Conservation (phyloP, 2,113 vertebrate genomes). For the Miniopterus natalensis region DNA sequence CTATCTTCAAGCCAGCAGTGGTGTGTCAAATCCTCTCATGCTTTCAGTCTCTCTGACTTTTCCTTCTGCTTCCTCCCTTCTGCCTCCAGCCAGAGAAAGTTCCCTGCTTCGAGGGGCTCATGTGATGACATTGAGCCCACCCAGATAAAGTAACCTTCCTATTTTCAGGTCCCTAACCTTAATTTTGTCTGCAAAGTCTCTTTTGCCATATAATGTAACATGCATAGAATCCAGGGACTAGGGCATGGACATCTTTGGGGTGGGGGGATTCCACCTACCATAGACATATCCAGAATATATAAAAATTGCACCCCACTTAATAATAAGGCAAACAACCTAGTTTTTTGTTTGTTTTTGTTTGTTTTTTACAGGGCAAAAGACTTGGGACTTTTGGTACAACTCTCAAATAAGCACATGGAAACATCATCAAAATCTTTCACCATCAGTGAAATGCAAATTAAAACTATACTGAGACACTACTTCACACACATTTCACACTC, state of each 20-base stretch:
- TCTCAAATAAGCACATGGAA: neutral
- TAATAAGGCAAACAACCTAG: neutral
- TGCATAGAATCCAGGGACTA: neutral
- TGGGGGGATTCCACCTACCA: neutral
- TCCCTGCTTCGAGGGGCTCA: neutral
- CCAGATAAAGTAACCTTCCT: neutral
- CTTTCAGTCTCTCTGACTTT: neutral
- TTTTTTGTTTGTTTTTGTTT: neutral
- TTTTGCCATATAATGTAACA: neutral
- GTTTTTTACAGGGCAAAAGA: neutral
- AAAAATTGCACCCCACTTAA: neutral
- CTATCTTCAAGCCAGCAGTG: neutral
- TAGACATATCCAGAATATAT: neutral
- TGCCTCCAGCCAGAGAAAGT: neutral
- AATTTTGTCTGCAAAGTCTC: neutral
- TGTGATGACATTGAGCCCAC: neutral
- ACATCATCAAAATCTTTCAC: neutral
- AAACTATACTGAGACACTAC: neutral
- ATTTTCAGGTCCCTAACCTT: neutral
- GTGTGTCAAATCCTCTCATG: neutral
- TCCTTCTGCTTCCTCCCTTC: slow-evolving; percentile 10
- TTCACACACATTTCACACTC: neutral
- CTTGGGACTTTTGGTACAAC: neutral
- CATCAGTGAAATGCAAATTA: slow-evolving; percentile 6
- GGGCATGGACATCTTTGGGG: neutral